A percentile compares a stretch with the other conserved stretches of the same genome.
These are phyloP conservation scores for Drosophila cyrtoloma DNA, from an alignment of 2,888 invertebrate genomes.

Conservation along the genomic window DNA sequence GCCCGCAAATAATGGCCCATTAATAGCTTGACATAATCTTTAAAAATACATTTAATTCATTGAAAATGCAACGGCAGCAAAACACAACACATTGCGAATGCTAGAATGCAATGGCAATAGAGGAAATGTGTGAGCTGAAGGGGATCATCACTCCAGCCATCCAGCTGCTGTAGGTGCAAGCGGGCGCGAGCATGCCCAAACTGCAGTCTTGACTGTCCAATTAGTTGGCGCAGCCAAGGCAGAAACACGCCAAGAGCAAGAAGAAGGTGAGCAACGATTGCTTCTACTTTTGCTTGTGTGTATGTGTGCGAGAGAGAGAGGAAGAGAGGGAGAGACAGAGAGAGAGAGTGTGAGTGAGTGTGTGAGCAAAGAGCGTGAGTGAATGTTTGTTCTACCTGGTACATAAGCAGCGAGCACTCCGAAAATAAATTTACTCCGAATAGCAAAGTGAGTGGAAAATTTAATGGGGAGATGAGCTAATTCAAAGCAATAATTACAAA, in stretches of 20 bases:
- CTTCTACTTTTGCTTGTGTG: slow-evolving; percentile 1
- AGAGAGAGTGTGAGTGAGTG: slow-evolving; percentile 11
- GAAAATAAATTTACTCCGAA: slow-evolving; percentile 63
- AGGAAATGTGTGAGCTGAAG: slow-evolving; percentile 21
- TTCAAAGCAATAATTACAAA: background rate
- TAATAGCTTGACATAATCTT: slow-evolving; percentile 59
- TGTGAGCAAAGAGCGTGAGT: slow-evolving; percentile 30
- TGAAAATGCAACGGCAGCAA: slow-evolving; percentile 44
- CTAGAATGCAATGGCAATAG: slow-evolving; percentile 52
- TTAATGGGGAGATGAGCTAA: slow-evolving; percentile 8
- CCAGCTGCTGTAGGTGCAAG: slow-evolving; percentile 44
- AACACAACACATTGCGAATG: slow-evolving; percentile 6
- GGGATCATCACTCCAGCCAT: slow-evolving; percentile 30
- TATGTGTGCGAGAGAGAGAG: background rate
- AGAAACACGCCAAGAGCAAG: slow-evolving; percentile 28
- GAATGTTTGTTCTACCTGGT: slow-evolving; percentile 24
- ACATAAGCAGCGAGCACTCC: slow-evolving; percentile 57
- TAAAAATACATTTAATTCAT: slow-evolving; percentile 65
- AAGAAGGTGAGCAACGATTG: slow-evolving; percentile 41
- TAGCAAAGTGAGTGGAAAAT: slow-evolving; percentile 32
- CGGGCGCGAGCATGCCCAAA: slow-evolving; percentile 54
- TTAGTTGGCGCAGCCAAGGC: slow-evolving; percentile 60
- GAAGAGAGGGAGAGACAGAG: slow-evolving; percentile 6
- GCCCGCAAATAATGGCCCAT: slow-evolving; percentile 54
- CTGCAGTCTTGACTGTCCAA: slow-evolving; percentile 60